Evolutionary conservation across 2,888 invertebrate genomes (phyloP).

Genomic region (Thecocarcelia acutangulata): DNA sequence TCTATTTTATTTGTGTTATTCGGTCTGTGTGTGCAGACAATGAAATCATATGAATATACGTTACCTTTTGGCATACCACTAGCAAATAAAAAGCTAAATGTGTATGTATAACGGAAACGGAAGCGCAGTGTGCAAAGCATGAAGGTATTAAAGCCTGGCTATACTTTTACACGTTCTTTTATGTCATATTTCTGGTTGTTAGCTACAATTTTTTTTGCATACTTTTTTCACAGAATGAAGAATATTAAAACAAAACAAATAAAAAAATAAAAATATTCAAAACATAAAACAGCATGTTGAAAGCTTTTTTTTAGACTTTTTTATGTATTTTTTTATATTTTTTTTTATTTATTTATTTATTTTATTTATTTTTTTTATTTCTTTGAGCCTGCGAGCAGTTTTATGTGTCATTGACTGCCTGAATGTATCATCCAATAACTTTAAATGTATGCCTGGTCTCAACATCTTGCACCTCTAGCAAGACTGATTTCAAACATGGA

Average conservation of each 20-base stretch:
- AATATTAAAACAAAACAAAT: neutral
- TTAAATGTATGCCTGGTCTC: too few species aligned
- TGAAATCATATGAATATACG: slow-evolving; percentile 5
- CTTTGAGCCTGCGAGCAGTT: too few species aligned
- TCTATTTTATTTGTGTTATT: neutral
- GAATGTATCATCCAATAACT: too few species aligned
- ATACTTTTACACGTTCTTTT: neutral
- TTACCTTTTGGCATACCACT: slow-evolving; percentile 47
- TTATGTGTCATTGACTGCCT: too few species aligned
- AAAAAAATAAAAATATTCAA: too few species aligned
- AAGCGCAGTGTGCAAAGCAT: slow-evolving; percentile 49
- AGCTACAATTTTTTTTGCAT: neutral
- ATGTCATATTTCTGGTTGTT: neutral
- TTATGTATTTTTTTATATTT: too few species aligned
- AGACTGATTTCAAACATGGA: too few species aligned
- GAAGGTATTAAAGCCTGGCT: slow-evolving; percentile 39
- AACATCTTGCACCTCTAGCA: too few species aligned
- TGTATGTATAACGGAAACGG: slow-evolving; percentile 52
- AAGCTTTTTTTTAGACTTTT: too few species aligned
- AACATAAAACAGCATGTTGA: too few species aligned
- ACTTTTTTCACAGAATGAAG: neutral
- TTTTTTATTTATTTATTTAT: too few species aligned
- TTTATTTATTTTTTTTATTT: too few species aligned
- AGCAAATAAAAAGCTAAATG: slow-evolving; percentile 48
- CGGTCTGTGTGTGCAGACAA: slow-evolving; percentile 11